A percentile compares a stretch with the other conserved stretches of the same genome.
Conservation (phyloP, 2,888 invertebrate species). For the Mimas tiliae region DNA sequence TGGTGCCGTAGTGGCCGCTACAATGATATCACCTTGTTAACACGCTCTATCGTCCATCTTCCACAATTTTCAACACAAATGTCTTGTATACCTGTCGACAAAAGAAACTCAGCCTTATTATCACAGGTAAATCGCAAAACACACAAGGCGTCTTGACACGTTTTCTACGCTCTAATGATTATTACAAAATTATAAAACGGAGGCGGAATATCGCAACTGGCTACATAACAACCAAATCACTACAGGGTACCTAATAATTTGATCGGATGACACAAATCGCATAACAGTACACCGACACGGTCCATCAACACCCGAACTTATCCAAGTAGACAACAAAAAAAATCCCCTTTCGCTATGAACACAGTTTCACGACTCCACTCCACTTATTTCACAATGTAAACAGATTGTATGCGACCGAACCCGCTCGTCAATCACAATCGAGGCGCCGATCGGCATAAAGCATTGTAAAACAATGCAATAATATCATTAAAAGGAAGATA, state of each 20-base stretch:
- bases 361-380: constrained; percentile 61
- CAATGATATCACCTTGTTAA: constrained; percentile 46
- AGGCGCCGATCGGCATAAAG: constrained; percentile 26
- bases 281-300: constrained; percentile 66
- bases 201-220: constrained; percentile 59
- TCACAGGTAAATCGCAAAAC: constrained; percentile 34
- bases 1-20: background rate
- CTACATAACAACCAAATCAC: constrained; percentile 25
- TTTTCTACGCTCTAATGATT: constrained; percentile 80
- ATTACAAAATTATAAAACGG: constrained; percentile 74
- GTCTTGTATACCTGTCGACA: constrained; percentile 44
- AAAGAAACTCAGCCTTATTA: constrained; percentile 34
- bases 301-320: constrained; percentile 58
- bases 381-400: constrained; percentile 76
- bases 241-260: constrained; percentile 31
- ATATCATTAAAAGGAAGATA: constrained; percentile 61
- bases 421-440: constrained; percentile 44
- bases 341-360: constrained; percentile 68
- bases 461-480: constrained; percentile 39
- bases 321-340: constrained; percentile 62
- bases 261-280: constrained; percentile 50
- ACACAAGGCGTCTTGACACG: constrained; percentile 70
- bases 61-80: constrained; percentile 42
- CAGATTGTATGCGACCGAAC: constrained; percentile 63
- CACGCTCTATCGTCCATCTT: constrained; percentile 56